Evolutionary conservation across 2,888 invertebrate species (phyloP).

Genomic region (Nowickia ferox): DNA sequence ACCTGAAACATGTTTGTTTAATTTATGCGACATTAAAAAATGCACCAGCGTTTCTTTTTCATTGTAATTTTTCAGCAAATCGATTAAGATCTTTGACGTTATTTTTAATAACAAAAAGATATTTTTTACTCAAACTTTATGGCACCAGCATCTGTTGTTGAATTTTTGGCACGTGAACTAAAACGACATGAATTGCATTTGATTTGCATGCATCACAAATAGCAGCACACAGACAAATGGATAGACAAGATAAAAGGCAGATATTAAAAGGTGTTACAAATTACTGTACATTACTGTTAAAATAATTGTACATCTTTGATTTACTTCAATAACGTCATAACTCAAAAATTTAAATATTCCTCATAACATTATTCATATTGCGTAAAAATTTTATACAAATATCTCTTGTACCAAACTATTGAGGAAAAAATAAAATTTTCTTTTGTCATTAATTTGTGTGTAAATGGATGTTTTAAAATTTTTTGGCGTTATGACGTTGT

Average conservation of each 20-base stretch:
- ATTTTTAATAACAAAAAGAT: conserved; percentile 3
- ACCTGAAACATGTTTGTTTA: neutral
- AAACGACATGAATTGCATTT: conserved; percentile 35
- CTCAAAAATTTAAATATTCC: too few relatives aligned
- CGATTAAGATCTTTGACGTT: conserved; percentile 19
- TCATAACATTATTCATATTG: too few relatives aligned
- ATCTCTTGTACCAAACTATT: too few relatives aligned
- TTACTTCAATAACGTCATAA: too few relatives aligned
- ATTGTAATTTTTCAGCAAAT: conserved; percentile 1
- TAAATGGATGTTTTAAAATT: too few relatives aligned
- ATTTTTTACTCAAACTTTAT: neutral
- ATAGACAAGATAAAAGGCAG: conserved; percentile 38
- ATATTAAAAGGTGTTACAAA: conserved; percentile 49
- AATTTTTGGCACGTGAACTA: conserved; percentile 67
- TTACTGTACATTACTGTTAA: neutral
- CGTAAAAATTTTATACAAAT: too few relatives aligned
- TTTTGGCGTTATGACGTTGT: too few relatives aligned
- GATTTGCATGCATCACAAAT: conserved; percentile 51
- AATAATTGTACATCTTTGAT: neutral
- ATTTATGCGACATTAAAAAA: conserved; percentile 10
- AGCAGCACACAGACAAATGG: conserved; percentile 20
- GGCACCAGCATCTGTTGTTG: conserved; percentile 46
- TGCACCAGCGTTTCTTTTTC: conserved; percentile 25
- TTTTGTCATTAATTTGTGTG: too few relatives aligned
- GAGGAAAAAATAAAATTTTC: too few relatives aligned